phyloP scores from a whole-genome alignment of 1,140 invertebrate species.

The Bombus cullumanus region DNA sequence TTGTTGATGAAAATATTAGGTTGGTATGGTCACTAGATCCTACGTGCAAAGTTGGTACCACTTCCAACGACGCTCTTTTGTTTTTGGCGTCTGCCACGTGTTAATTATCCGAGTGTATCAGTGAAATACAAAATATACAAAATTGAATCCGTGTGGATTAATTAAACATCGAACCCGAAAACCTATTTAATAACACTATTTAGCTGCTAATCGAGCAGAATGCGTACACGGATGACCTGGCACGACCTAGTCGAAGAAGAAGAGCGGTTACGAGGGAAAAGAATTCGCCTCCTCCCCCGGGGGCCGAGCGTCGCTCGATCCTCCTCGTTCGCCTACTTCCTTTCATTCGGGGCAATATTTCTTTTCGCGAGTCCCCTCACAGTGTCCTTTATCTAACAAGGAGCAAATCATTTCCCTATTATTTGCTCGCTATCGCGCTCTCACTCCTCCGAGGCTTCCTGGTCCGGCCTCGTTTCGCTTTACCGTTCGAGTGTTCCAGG shows the following conservation, averaged over 20 bases:
- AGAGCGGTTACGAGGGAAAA: slow-evolving; percentile 76
- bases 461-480: slow-evolving; percentile 38
- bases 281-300: slow-evolving; percentile 58
- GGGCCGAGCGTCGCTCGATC: neutral
- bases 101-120: no score
- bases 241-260: slow-evolving; percentile 70
- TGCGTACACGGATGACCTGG: slow-evolving; percentile 76
- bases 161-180: no score
- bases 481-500: slow-evolving; percentile 52
- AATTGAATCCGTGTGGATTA: no score
- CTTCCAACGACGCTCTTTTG: no score
- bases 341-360: slow-evolving; percentile 81
- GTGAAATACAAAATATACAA: no score
- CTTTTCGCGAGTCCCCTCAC: slow-evolving; percentile 77
- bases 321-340: slow-evolving; percentile 70
- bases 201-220: slow-evolving; percentile 79
- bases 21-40: no score
- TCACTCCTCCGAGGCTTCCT: slow-evolving; percentile 69
- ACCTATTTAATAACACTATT: slow-evolving; percentile 42
- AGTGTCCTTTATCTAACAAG: slow-evolving; percentile 83
- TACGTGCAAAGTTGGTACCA: no score
- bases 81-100: no score
- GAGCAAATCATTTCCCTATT: slow-evolving; percentile 84
- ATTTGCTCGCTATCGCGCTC: slow-evolving; percentile 82
- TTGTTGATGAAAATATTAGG: no score